Conservation (phyloP, 2,888 invertebrate species). For the Acanthosepion lycidas region DNA sequence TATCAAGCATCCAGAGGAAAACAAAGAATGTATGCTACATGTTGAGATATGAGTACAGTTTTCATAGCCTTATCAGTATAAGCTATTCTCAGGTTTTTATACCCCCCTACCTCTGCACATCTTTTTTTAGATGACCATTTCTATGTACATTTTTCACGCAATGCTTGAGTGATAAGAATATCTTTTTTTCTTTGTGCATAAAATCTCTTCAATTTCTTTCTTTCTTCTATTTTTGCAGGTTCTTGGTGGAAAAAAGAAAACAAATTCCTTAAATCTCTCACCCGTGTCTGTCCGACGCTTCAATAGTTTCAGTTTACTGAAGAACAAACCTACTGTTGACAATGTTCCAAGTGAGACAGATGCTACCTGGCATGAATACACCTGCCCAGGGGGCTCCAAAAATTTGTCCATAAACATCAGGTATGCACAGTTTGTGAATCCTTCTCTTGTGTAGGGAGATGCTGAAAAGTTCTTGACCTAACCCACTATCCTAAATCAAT, state of each 20-base stretch:
- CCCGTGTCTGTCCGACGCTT: conserved; percentile 64
- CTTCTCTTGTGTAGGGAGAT: no score
- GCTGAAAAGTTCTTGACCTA: no score
- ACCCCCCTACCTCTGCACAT: no score
- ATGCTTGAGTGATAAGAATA: no score
- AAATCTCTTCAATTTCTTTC: neutral
- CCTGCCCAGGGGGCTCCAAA: conserved; percentile 52
- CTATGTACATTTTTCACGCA: no score
- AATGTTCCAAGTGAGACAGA: conserved; percentile 49
- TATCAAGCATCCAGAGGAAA: no score
- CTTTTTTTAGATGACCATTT: no score
- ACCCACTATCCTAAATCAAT: no score
- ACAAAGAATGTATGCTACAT: no score
- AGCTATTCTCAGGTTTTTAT: no score
- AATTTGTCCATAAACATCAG: conserved; percentile 61
- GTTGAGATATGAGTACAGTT: no score
- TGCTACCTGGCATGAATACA: conserved; percentile 63
- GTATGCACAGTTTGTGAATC: conserved; percentile 51
- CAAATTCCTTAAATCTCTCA: conserved; percentile 53
- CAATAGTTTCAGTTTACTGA: conserved; percentile 61
- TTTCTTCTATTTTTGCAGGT: conserved; percentile 54
- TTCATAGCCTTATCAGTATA: no score
- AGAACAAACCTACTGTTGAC: conserved; percentile 45
- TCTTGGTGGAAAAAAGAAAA: conserved; percentile 56
- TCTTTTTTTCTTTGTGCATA: neutral